Percentiles rank a stretch among this genome's conserved stretches.
Conservation (phyloP, 2,113 vertebrate genomes). For the Colius striatus region DNA sequence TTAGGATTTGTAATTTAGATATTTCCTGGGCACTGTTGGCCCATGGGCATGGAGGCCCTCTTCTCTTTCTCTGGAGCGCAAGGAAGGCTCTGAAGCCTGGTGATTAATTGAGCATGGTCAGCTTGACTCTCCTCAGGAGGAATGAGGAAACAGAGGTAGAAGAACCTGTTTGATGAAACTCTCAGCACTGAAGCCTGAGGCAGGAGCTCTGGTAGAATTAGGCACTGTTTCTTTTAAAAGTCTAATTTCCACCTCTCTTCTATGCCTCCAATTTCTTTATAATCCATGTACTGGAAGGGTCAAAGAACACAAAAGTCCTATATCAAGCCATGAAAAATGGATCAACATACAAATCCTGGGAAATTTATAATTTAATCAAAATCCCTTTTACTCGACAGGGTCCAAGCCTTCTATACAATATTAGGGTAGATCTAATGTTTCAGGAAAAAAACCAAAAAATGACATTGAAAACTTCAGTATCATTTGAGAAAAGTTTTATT, state of each 20-base stretch:
- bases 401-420: not conserved
- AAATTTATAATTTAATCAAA: not conserved
- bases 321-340: not conserved
- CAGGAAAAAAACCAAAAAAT: not conserved
- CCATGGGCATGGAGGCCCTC: not conserved
- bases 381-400: not conserved
- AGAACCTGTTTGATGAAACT: conserved; percentile 64
- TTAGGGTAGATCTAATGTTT: not conserved
- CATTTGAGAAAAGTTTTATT: not conserved
- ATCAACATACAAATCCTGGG: not conserved
- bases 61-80: not conserved
- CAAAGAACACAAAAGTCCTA: not conserved
- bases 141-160: conserved; percentile 66
- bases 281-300: not conserved
- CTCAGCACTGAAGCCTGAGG: conserved; percentile 26
- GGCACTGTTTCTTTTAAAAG: conserved; percentile 17
- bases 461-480: not conserved
- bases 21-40: not conserved
- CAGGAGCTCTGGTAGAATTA: conserved; percentile 9
- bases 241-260: not conserved
- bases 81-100: not conserved
- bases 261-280: not conserved
- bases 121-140: conserved; percentile 27
- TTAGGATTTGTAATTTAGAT: not conserved
- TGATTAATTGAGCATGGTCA: conserved; percentile 32